phyloP scores from a whole-genome alignment of 2,797 vertebrate species.

The Eospalax fontanierii region DNA sequence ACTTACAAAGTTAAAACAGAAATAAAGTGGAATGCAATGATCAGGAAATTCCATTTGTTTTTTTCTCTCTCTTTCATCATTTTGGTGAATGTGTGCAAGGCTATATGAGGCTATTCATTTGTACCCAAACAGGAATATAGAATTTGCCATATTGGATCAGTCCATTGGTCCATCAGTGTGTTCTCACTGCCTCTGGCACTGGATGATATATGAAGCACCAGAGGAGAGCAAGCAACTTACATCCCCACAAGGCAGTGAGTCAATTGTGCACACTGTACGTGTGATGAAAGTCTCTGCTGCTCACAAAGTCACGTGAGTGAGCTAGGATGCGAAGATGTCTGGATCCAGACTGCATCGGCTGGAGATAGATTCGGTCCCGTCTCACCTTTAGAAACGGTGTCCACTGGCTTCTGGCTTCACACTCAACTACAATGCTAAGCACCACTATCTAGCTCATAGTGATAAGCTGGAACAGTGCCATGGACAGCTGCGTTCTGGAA shows the following conservation, averaged over 20 bases:
- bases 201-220: slow-evolving; percentile 77
- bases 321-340: slow-evolving; percentile 70
- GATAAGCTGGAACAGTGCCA: slow-evolving; percentile 64
- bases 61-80: slow-evolving; percentile 75
- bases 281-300: slow-evolving; percentile 56
- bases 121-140: slow-evolving; percentile 81
- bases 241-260: slow-evolving; percentile 52
- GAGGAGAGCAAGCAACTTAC: slow-evolving; percentile 40
- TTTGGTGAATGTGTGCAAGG: slow-evolving; percentile 83
- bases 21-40: slow-evolving; percentile 86
- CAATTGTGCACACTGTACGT: slow-evolving; percentile 75
- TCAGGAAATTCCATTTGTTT: slow-evolving; percentile 84
- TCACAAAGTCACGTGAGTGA: slow-evolving; percentile 51
- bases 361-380: background rate
- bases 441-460: slow-evolving; percentile 71
- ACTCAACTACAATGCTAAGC: slow-evolving; percentile 70
- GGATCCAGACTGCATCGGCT: slow-evolving; percentile 41
- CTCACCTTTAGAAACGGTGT: slow-evolving; percentile 71
- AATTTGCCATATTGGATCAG: slow-evolving; percentile 85
- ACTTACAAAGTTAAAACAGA: slow-evolving; percentile 75
- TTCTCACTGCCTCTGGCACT: slow-evolving; percentile 75
- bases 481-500: slow-evolving; percentile 40
- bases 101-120: slow-evolving; percentile 84
- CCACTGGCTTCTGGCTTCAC: slow-evolving; percentile 23
- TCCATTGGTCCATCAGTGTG: slow-evolving; percentile 81